Base-by-base conservation (phyloP, 1,140 invertebrate species). In the Meloidogyne hapla region DNA sequence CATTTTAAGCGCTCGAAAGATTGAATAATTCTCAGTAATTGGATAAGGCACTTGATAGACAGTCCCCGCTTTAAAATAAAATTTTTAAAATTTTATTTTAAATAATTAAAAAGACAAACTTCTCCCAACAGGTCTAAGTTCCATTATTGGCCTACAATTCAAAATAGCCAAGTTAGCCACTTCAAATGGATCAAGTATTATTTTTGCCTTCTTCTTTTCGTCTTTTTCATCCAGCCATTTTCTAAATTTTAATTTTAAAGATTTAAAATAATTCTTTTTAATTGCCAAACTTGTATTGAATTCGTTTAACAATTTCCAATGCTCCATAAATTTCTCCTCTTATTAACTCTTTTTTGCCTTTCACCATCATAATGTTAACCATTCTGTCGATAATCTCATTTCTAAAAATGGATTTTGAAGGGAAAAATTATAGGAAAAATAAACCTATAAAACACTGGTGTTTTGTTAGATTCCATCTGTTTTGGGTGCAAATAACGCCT, bases 1-100 rank as follows among this genome's bases (percentile, higher is more conserved):
- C 80, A 83, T 84, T 67, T 87, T 87, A 79, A 86, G 87, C 2
- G 85, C 85, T 12, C 78, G 62, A 45, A 86, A 86, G 66, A 87
- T 83, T 9, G 85, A 80, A 65, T 87, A 84, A 6, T 74, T 21
- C 25, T 79, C 82, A 33, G 68, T 69, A 25, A 86, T 83, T 15
- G 85, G 85, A 56, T 82, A 84, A 1, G 85, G 85, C 3, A 86
- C 85, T 42, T 81, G 76, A 71, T 87, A 86, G 8, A 80, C 78
- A 1, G 76, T 80, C 10, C 83, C 85, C 40, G 81, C 83, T 86
- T 25, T 79, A 86, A 66, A 15, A 38, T 77, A 70, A 13, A 63
- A 28, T n/a, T 38, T 18, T 73, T 80, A 23, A 15, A 13, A 38
- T 68, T 18, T 33, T n/a, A n/a, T 13, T 75, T 76, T 40, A 38